Evolutionary conservation across 92 coral and sea anemone species (phyloP).

Genomic region (Palythoa heliodiscus): DNA sequence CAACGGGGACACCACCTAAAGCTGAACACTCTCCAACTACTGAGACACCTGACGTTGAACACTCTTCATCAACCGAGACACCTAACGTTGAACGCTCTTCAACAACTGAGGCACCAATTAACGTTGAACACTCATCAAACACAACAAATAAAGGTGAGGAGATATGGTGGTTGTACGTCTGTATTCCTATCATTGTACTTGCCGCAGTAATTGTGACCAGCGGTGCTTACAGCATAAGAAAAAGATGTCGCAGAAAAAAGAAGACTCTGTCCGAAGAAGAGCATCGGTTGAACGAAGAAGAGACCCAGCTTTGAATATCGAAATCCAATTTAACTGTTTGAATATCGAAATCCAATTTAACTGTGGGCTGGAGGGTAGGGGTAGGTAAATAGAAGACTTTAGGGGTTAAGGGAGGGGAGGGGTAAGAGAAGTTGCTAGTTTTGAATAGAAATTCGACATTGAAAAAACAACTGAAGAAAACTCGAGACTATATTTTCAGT

Average conservation of each 20-base stretch:
- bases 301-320: not conserved
- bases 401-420: not conserved
- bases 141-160: slow-evolving; percentile 1
- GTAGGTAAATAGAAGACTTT: not conserved
- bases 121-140: not conserved
- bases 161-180: slow-evolving; percentile 91
- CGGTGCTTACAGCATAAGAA: slow-evolving; percentile 61
- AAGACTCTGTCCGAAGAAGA: slow-evolving; percentile 5
- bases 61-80: not conserved
- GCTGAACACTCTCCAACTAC: no score
- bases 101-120: not conserved
- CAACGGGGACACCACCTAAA: no score
- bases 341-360: not conserved
- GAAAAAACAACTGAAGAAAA: no score
- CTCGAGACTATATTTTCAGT: no score
- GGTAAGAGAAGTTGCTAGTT: no score
- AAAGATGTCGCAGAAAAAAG: slow-evolving; percentile 16
- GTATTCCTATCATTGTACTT: slow-evolving; percentile 81
- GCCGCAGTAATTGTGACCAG: slow-evolving; percentile 73
- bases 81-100: no score
- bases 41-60: not conserved
- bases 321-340: not conserved
- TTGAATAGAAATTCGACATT: no score
- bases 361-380: not conserved
- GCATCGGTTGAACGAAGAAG: not conserved